Evolutionary conservation across 2,113 vertebrate genomes (phyloP).

Genomic region (Cyprinodon tularosa): DNA sequence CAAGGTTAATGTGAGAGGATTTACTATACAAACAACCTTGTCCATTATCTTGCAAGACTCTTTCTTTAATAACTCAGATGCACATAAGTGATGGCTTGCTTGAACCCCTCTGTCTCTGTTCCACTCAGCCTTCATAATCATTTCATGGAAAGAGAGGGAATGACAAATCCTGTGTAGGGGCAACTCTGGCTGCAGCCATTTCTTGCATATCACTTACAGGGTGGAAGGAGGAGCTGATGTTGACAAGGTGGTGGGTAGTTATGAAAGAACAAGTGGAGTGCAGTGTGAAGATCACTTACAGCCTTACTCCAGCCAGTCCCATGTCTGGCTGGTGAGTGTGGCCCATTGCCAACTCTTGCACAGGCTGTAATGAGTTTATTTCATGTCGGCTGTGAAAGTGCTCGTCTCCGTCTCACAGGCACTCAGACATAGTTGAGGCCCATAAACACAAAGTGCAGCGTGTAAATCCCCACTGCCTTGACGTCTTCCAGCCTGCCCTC

Average conservation of each 20-base stretch:
- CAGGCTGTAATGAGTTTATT: conserved; percentile 78
- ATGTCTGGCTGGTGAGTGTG: conserved; percentile 52
- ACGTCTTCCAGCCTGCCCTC: conserved; percentile 62
- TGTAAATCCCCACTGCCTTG: conserved; percentile 71
- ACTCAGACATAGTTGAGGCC: conserved; percentile 73
- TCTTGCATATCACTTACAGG: conserved; percentile 16
- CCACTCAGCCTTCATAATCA: conserved; percentile 23
- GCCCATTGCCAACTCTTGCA: conserved; percentile 57
- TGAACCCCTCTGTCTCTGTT: conserved; percentile 34
- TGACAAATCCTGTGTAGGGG: conserved; percentile 5
- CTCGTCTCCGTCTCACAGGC: conserved; percentile 69
- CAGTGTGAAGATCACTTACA: conserved; percentile 58
- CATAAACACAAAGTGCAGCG: conserved; percentile 78
- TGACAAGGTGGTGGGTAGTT: conserved; percentile 40
- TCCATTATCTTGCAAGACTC: conserved; percentile 31
- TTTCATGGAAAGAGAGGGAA: background rate
- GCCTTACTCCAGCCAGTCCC: conserved; percentile 39
- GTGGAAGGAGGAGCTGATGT: conserved; percentile 43
- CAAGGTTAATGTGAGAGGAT: conserved; percentile 15
- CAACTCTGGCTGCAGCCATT: conserved; percentile 22
- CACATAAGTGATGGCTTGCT: conserved; percentile 36
- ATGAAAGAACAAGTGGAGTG: conserved; percentile 52
- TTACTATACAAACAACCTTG: conserved; percentile 45
- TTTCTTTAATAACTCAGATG: conserved; percentile 21
- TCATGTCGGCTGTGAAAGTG: conserved; percentile 76